These are phyloP conservation scores for Lacanobia wlatinum DNA, from an alignment of 2,888 invertebrate genomes.

Conservation along the genomic window DNA sequence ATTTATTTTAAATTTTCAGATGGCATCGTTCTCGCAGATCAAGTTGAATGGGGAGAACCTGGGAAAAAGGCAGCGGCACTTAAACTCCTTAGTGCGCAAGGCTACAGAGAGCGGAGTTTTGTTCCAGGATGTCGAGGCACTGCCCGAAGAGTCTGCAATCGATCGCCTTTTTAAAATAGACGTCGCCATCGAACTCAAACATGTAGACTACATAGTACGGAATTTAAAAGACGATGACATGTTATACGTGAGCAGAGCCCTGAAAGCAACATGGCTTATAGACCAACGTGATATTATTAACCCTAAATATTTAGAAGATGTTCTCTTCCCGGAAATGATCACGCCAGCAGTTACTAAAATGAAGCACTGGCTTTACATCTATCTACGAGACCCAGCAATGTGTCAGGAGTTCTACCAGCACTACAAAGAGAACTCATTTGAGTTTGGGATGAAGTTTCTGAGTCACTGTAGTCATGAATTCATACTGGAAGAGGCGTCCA, in stretches of 20 bases:
- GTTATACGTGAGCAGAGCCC: too few relatives aligned
- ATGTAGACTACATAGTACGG: slow-evolving; percentile 76
- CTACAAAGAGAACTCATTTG: too few relatives aligned
- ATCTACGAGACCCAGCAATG: slow-evolving; percentile 65
- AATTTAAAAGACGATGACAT: slow-evolving; percentile 41
- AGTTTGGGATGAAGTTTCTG: too few relatives aligned
- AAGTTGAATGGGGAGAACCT: slow-evolving; percentile 73
- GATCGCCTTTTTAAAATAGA: slow-evolving; percentile 82
- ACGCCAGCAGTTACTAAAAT: too few relatives aligned
- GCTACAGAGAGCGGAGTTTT: slow-evolving; percentile 35
- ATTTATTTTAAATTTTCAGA: slow-evolving; percentile 48
- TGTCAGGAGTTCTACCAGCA: slow-evolving; percentile 31
- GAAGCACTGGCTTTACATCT: slow-evolving; percentile 70
- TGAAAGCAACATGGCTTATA: too few relatives aligned
- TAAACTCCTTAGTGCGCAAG: slow-evolving; percentile 73
- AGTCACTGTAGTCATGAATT: too few relatives aligned
- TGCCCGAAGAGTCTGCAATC: slow-evolving; percentile 70
- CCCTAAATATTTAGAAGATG: too few relatives aligned
- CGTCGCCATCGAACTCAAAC: slow-evolving; percentile 74
- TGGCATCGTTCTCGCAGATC: slow-evolving; percentile 69
- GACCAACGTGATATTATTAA: too few relatives aligned
- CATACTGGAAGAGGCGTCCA: too few relatives aligned
- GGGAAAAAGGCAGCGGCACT: slow-evolving; percentile 73
- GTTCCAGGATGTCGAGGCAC: slow-evolving; percentile 53
- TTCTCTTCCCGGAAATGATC: too few relatives aligned